phyloP scores from a whole-genome alignment of 2,113 vertebrate species.

The Chascanopsetta lugubris region DNA sequence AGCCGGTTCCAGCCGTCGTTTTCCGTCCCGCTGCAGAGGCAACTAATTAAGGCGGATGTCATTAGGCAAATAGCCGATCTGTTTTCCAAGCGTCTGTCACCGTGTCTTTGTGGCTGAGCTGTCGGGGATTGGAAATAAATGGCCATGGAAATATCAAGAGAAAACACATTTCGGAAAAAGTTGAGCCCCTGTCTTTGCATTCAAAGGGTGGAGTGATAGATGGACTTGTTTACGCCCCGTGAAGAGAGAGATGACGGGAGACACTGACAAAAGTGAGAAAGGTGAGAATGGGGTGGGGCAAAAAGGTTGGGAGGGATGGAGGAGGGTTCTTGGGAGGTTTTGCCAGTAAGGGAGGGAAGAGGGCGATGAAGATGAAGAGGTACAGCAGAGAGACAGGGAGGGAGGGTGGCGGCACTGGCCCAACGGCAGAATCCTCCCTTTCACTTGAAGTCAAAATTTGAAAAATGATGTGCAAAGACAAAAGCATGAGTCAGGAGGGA shows the following conservation, averaged over 20 bases:
- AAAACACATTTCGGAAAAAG: conserved; percentile 2
- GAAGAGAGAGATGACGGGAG: background rate
- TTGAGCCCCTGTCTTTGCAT: conserved; percentile 11
- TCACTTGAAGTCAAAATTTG: conserved; percentile 3
- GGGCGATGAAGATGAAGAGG: conserved; percentile 6
- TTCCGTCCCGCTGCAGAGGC: background rate
- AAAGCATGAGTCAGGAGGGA: conserved; percentile 13
- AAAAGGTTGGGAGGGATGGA: background rate
- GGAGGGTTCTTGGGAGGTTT: background rate
- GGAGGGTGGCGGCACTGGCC: background rate
- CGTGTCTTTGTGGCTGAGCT: conserved; percentile 17
- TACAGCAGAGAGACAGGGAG: background rate
- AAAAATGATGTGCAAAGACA: conserved; percentile 18
- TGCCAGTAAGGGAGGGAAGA: background rate
- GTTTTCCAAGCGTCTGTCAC: conserved; percentile 24
- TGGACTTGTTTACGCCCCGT: conserved; percentile 4
- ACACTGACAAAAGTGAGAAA: background rate
- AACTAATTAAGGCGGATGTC: conserved; percentile 15
- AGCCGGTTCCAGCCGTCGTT: conserved; percentile 1
- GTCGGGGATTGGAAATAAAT: conserved; percentile 32
- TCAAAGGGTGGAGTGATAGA: conserved; percentile 25
- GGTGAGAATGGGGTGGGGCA: background rate
- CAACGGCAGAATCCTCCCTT: conserved; percentile 11
- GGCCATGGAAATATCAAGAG: conserved; percentile 4
- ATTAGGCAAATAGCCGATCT: conserved; percentile 29